phyloP scores from a whole-genome alignment of 1,140 invertebrate genomes.

The Phortica variegata region DNA sequence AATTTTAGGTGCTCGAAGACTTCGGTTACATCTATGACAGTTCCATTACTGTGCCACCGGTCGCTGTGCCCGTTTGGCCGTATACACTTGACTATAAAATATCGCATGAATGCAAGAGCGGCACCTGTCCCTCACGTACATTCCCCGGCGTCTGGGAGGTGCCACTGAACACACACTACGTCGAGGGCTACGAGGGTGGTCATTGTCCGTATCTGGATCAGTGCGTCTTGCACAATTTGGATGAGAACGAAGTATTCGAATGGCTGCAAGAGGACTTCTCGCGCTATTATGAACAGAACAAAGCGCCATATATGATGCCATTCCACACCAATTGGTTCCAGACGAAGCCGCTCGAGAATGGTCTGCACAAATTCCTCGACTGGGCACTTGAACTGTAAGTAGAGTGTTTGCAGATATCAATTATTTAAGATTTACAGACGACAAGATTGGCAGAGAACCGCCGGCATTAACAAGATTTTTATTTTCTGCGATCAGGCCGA shows the following conservation, averaged over 20 bases:
- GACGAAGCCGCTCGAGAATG: conserved; percentile 79
- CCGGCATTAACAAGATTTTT: too few relatives aligned
- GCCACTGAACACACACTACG: conserved; percentile 89
- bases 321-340: conserved; percentile 96
- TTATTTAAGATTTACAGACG: too few relatives aligned
- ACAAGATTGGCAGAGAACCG: too few relatives aligned
- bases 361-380: conserved; percentile 83
- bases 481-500: too few relatives aligned
- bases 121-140: conserved; percentile 85
- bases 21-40: conserved; percentile 92
- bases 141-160: conserved; percentile 93
- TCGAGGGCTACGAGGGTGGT: conserved; percentile 84
- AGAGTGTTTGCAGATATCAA: too few relatives aligned
- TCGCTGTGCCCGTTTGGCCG: conserved; percentile 85
- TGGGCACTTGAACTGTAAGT: conserved; percentile 77
- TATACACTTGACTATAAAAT: conserved; percentile 92
- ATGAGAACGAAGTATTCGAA: conserved; percentile 81
- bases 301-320: conserved; percentile 90
- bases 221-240: conserved; percentile 87
- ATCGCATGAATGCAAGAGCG: conserved; percentile 87
- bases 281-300: conserved; percentile 81
- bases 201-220: conserved; percentile 92
- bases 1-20: conserved; percentile 75
- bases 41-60: conserved; percentile 82
- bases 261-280: conserved; percentile 91